Percentiles rank a stretch among this genome's conserved stretches.
phyloP scores from a whole-genome alignment of 1,140 invertebrate genomes.

The Mizuhopecten yessoensis region DNA sequence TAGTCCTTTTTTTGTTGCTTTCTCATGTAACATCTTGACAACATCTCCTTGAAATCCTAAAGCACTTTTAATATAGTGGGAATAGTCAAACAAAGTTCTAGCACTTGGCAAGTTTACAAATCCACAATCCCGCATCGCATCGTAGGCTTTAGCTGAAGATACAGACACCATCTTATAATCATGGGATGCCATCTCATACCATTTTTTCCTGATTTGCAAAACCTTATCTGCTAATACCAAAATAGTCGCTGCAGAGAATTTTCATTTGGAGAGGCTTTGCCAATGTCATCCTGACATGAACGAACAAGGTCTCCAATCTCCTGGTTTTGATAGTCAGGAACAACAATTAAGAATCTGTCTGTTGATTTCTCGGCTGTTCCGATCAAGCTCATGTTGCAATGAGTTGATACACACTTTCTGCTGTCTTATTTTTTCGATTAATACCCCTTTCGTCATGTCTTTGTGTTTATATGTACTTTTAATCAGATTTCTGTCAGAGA shows the following conservation, averaged over 20 bases:
- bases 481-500: background rate
- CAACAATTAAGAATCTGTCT: background rate
- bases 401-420: background rate
- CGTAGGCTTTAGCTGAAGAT: constrained; percentile 38
- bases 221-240: constrained; percentile 48
- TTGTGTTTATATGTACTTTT: background rate
- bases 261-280: constrained; percentile 33
- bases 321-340: too few species aligned
- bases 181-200: constrained; percentile 56
- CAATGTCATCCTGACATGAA: background rate
- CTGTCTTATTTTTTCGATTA: background rate
- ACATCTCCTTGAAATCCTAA: constrained; percentile 41
- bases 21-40: background rate
- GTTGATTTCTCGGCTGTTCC: background rate
- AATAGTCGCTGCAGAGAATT: constrained; percentile 49
- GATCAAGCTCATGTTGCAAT: background rate
- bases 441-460: background rate
- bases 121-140: constrained; percentile 47
- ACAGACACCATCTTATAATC: constrained; percentile 56
- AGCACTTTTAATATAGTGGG: constrained; percentile 42
- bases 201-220: background rate
- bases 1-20: background rate
- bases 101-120: constrained; percentile 55
- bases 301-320: constrained; percentile 3
- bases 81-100: constrained; percentile 55